Conservation (phyloP, 2,797 vertebrate genomes). For the Pseudochaenichthys georgianus region DNA sequence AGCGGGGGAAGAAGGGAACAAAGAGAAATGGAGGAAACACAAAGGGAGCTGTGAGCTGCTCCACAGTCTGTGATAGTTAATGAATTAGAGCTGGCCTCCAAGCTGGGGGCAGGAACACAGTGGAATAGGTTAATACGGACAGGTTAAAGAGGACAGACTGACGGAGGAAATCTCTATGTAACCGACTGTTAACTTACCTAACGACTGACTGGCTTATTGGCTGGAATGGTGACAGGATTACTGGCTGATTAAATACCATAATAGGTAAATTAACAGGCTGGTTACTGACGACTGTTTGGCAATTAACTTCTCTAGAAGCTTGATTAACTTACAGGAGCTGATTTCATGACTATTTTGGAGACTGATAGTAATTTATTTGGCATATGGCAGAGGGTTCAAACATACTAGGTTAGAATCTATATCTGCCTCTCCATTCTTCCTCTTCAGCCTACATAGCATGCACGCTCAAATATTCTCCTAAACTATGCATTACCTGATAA, state of each 20-base stretch:
- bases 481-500: constrained; percentile 2
- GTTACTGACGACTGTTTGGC: constrained; percentile 24
- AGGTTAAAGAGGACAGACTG: constrained; percentile 29
- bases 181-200: not conserved
- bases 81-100: constrained; percentile 58
- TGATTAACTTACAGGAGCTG: constrained; percentile 4
- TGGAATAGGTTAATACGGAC: constrained; percentile 62
- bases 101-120: constrained; percentile 70
- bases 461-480: constrained; percentile 6
- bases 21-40: constrained; percentile 33
- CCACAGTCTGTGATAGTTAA: constrained; percentile 44
- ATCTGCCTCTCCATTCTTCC: not conserved
- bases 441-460: constrained; percentile 19
- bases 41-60: constrained; percentile 43
- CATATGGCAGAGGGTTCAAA: constrained; percentile 17
- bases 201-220: constrained; percentile 10
- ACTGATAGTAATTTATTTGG: constrained; percentile 25
- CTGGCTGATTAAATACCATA: constrained; percentile 7
- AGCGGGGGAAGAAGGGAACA: constrained; percentile 20
- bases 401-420: constrained; percentile 2
- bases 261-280: constrained; percentile 14
- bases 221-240: constrained; percentile 18
- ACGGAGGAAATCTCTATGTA: constrained; percentile 15
- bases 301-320: constrained; percentile 16
- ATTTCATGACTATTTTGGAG: constrained; percentile 25